phyloP scores from a whole-genome alignment of 92 coral and sea anemone genomes.

The Epizoanthus rinbou region DNA sequence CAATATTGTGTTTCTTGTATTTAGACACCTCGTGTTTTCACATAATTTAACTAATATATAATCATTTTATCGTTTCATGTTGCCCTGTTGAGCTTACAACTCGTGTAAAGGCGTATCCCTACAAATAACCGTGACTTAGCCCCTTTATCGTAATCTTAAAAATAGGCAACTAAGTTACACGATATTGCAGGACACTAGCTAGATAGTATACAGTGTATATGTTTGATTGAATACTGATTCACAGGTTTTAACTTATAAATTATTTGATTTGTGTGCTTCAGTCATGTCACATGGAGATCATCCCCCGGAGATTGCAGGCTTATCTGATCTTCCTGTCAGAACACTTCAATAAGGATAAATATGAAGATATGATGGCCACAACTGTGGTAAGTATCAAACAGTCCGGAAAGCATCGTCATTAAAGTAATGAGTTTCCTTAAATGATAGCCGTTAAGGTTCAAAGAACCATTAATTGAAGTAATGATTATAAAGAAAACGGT shows the following conservation, averaged over 20 bases:
- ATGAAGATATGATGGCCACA: conserved; percentile 77
- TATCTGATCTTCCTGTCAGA: conserved; percentile 86
- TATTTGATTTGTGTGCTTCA: conserved; percentile 24
- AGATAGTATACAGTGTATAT: not conserved
- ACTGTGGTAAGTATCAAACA: conserved; percentile 64
- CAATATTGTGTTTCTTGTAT: no score
- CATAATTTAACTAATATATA: no score
- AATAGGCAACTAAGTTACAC: not conserved
- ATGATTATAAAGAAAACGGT: no score
- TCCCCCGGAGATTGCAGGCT: conserved; percentile 85
- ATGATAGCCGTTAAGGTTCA: no score
- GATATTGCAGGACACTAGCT: not conserved
- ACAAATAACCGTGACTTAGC: no score
- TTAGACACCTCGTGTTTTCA: no score
- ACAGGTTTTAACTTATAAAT: not conserved
- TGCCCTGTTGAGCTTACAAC: no score
- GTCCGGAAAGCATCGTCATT: not conserved
- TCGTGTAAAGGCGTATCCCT: no score
- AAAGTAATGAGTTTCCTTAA: no score
- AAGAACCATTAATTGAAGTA: no score
- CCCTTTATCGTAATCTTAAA: no score
- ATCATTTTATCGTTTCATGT: no score
- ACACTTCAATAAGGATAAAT: conserved; percentile 64
- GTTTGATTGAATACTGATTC: not conserved
- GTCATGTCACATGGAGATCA: conserved; percentile 93